Percentiles rank a stretch among this genome's conserved stretches.
These are phyloP conservation scores for Apodemia duryi DNA, from an alignment of 2,888 invertebrate genomes.

Conservation along the genomic window DNA sequence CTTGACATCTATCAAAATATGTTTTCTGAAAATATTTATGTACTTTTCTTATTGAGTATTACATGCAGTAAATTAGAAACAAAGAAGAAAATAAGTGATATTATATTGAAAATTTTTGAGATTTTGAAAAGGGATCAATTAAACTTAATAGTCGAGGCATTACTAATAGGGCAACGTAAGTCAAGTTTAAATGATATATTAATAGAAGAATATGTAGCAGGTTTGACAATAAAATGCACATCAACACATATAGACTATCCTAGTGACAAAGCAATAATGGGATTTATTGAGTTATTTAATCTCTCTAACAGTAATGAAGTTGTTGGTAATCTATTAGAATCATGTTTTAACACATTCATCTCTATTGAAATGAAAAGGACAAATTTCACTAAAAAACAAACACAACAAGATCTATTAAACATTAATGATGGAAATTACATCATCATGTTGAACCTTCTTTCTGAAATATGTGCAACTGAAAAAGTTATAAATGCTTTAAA, in stretches of 20 bases:
- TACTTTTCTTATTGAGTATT: constrained; percentile 62
- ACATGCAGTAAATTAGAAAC: constrained; percentile 52
- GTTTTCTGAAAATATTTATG: constrained; percentile 56
- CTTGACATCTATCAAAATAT: constrained; percentile 51
- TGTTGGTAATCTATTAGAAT: constrained; percentile 48
- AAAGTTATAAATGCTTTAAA: constrained; percentile 62
- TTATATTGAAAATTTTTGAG: constrained; percentile 55
- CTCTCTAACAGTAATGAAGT: constrained; percentile 39
- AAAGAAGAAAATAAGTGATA: constrained; percentile 52
- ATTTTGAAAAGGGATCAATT: constrained; percentile 41
- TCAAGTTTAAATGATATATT: constrained; percentile 31
- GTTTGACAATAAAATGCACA: constrained; percentile 53
- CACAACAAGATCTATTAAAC: constrained; percentile 45
- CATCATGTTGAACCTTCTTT: constrained; percentile 68
- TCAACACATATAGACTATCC: constrained; percentile 33
- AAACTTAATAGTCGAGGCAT: constrained; percentile 35
- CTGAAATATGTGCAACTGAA: constrained; percentile 67
- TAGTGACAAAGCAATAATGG: constrained; percentile 44
- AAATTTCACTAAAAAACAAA: constrained; percentile 44
- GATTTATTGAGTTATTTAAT: constrained; percentile 53
- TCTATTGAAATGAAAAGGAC: constrained; percentile 44
- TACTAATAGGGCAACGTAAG: constrained; percentile 47
- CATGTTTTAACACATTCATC: constrained; percentile 48
- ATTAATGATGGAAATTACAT: constrained; percentile 59
- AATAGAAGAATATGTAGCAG: constrained; percentile 60